phyloP scores from a whole-genome alignment of 2,888 invertebrate species.

The Patella caerulea region DNA sequence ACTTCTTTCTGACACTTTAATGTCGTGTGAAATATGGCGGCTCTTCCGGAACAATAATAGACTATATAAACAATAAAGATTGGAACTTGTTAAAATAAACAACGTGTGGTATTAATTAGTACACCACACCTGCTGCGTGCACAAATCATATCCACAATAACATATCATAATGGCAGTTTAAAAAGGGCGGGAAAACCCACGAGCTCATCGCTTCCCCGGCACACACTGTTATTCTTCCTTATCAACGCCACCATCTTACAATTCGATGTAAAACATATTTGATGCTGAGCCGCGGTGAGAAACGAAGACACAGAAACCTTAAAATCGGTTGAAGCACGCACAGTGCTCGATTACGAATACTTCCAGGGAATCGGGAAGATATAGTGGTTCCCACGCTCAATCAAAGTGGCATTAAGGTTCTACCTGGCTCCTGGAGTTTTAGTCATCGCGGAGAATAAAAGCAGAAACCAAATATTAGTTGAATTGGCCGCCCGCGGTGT shows the following conservation, averaged over 20 bases:
- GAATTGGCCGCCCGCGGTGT: too few relatives aligned
- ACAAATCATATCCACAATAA: neutral
- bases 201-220: neutral
- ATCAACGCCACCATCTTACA: conserved; percentile 4
- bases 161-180: neutral
- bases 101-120: neutral
- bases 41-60: too few relatives aligned
- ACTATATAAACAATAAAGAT: neutral
- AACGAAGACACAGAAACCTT: too few relatives aligned
- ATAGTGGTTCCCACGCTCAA: conserved; percentile 5
- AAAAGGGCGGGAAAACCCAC: conserved; percentile 1
- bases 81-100: neutral
- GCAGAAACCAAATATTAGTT: too few relatives aligned
- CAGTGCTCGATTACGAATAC: neutral
- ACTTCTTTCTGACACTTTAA: too few relatives aligned
- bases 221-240: neutral
- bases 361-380: neutral
- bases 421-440: too few relatives aligned
- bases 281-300: neutral
- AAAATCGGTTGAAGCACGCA: too few relatives aligned
- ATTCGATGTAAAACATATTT: conserved; percentile 3
- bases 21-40: too few relatives aligned
- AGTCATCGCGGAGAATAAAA: too few relatives aligned
- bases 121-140: neutral
- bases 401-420: too few relatives aligned